These are phyloP conservation scores for Clavelina lepadiformis DNA, from an alignment of 23 tunicate species.

Conservation along the genomic window DNA sequence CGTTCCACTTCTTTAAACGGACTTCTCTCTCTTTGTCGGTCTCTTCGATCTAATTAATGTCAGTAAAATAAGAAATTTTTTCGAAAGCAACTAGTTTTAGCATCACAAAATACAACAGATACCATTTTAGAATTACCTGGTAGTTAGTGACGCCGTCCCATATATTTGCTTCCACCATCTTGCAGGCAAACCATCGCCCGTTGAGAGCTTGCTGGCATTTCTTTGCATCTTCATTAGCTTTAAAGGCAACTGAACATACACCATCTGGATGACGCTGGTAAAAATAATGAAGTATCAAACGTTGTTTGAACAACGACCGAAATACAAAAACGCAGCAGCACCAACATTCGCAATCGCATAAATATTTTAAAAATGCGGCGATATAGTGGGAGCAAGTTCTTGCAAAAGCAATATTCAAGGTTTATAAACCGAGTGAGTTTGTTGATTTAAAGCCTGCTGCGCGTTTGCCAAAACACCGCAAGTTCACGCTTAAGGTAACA, in stretches of 20 bases:
- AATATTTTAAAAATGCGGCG: too few species aligned
- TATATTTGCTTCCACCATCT: constrained; percentile 23
- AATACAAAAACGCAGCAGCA: too few species aligned
- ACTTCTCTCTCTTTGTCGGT: constrained; percentile 82
- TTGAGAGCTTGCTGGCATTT: constrained; percentile 58
- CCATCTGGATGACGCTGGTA: constrained; percentile 82
- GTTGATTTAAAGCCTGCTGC: too few species aligned
- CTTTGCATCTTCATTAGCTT: constrained; percentile 53
- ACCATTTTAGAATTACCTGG: constrained; percentile 22
- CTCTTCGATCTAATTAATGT: constrained; percentile 46
- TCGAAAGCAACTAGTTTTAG: neutral
- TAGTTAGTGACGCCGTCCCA: constrained; percentile 92
- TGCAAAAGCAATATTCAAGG: too few species aligned
- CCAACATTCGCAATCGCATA: too few species aligned
- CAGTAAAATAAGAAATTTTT: neutral
- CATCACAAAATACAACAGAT: neutral
- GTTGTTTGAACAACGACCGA: too few species aligned
- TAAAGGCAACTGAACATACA: constrained; percentile 88
- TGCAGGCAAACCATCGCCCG: constrained; percentile 67
- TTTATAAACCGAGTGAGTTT: too few species aligned
- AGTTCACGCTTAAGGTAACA: too few species aligned
- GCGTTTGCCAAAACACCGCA: too few species aligned
- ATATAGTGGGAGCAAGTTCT: too few species aligned
- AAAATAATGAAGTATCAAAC: too few species aligned
- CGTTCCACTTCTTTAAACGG: constrained; percentile 70